phyloP scores from a whole-genome alignment of 1,140 invertebrate species.

The Popillia japonica region DNA sequence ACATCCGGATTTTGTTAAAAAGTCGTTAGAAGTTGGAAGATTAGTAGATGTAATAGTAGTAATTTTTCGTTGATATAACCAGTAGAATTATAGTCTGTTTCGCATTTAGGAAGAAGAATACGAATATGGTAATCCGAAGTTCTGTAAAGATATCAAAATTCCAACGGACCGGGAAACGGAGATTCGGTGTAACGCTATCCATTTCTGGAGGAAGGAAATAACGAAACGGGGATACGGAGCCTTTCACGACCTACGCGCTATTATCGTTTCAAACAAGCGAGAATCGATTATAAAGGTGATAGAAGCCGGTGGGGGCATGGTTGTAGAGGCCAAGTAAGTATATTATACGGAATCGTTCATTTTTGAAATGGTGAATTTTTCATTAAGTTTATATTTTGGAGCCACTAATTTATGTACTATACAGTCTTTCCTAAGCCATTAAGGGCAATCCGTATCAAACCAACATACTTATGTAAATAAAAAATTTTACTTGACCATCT shows the following conservation, averaged over 20 bases:
- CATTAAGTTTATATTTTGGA: too few relatives aligned
- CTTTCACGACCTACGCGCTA: conserved; percentile 73
- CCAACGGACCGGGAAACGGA: conserved; percentile 61
- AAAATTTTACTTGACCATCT: too few relatives aligned
- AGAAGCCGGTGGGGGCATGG: conserved; percentile 73
- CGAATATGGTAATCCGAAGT: conserved; percentile 78
- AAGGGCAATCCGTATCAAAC: too few relatives aligned
- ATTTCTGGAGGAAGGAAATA: conserved; percentile 71
- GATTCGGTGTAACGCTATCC: conserved; percentile 66
- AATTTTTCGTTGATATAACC: conserved; percentile 35
- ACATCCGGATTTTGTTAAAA: conserved; percentile 77
- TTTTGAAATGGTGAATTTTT: too few relatives aligned
- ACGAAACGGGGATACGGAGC: conserved; percentile 63
- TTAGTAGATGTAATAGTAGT: conserved; percentile 73
- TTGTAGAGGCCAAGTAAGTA: conserved; percentile 64
- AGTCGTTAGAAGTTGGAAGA: conserved; percentile 67
- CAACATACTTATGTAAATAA: too few relatives aligned
- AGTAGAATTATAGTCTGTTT: not conserved
- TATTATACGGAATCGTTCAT: not conserved
- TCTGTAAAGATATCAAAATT: conserved; percentile 61
- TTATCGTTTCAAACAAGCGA: conserved; percentile 73
- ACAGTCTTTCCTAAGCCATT: too few relatives aligned
- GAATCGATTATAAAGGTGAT: conserved; percentile 74
- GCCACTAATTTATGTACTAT: too few relatives aligned
- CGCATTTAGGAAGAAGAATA: conserved; percentile 74